Evolutionary conservation across 2,797 vertebrate genomes (phyloP).

Genomic region (Anniella stebbinsi): DNA sequence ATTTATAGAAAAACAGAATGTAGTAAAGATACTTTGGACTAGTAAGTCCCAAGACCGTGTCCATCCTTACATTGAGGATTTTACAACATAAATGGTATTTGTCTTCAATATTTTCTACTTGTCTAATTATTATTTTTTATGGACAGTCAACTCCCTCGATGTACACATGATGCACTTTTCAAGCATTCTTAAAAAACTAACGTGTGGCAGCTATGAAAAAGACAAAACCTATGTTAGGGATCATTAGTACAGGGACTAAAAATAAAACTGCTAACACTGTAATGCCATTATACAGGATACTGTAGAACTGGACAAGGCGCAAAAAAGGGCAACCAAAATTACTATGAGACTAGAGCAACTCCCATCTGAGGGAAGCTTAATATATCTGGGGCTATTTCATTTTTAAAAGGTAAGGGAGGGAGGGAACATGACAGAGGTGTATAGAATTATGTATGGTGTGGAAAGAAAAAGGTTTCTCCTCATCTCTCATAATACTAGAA

Average conservation of each 20-base stretch:
- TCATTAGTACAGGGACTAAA: neutral
- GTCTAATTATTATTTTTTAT: neutral
- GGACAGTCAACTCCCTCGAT: too few relatives aligned
- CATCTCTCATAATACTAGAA: too few relatives aligned
- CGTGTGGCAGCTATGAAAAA: neutral
- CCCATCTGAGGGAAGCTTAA: too few relatives aligned
- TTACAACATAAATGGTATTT: neutral
- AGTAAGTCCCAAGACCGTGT: neutral
- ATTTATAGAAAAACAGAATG: neutral
- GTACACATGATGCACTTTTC: neutral
- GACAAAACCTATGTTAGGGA: neutral
- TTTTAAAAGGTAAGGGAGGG: too few relatives aligned
- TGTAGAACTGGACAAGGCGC: too few relatives aligned
- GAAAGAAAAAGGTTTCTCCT: too few relatives aligned
- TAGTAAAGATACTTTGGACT: neutral
- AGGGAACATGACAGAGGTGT: too few relatives aligned
- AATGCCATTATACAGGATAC: neutral
- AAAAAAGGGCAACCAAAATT: too few relatives aligned
- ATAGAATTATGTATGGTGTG: too few relatives aligned
- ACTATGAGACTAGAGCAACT: too few relatives aligned
- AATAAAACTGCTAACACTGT: neutral
- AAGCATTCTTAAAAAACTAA: neutral
- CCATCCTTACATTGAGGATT: neutral
- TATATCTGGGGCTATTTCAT: too few relatives aligned
- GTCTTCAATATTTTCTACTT: neutral